These are phyloP conservation scores for Hypotaenidia philippensis DNA, from an alignment of 2,797 vertebrate species.

Conservation along the genomic window DNA sequence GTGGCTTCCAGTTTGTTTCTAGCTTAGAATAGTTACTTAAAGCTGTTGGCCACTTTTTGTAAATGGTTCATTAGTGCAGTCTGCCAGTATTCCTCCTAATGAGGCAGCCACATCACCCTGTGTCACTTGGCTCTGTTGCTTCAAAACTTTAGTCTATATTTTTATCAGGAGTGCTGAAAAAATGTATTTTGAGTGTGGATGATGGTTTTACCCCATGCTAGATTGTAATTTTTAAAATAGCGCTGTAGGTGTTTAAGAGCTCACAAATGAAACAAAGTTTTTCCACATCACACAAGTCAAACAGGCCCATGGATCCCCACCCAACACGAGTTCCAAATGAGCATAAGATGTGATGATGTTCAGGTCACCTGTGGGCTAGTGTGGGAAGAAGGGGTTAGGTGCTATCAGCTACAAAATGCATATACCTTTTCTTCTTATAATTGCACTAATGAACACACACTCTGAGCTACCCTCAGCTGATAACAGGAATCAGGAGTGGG, in stretches of 20 bases:
- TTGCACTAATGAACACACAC: neutral
- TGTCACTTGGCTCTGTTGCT: neutral
- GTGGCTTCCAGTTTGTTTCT: neutral
- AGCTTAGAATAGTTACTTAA: neutral
- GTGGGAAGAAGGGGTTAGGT: neutral
- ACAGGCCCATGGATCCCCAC: neutral
- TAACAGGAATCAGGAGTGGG: neutral
- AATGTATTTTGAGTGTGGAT: neutral
- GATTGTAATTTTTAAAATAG: neutral
- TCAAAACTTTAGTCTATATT: neutral
- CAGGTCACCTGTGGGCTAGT: neutral
- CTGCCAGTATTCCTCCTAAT: neutral
- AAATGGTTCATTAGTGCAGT: neutral
- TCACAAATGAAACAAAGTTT: neutral
- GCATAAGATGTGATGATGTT: neutral
- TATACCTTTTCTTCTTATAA: neutral
- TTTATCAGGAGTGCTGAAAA: neutral
- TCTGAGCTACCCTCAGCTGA: neutral
- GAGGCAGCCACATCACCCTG: neutral
- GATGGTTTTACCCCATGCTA: neutral
- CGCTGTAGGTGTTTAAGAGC: fast-evolving
- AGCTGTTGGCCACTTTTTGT: no score
- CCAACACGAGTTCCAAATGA: neutral
- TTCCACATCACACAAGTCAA: neutral
- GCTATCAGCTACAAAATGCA: neutral